Evolutionary conservation across 2,797 vertebrate genomes (phyloP).

Genomic region (Pangasius krempfi): DNA sequence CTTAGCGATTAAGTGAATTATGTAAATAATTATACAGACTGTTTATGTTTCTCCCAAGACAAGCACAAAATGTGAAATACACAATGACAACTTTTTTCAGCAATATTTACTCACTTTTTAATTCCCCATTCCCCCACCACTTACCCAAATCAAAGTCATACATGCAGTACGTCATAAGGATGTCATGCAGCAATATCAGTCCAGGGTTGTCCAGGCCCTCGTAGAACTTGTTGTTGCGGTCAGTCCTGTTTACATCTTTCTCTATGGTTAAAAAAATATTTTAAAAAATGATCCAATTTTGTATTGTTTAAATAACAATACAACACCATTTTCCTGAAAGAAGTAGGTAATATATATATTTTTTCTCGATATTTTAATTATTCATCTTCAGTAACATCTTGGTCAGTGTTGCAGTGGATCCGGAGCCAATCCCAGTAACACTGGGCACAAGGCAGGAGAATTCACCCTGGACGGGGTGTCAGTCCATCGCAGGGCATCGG

Average conservation of each 20-base stretch:
- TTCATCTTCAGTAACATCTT: not conserved
- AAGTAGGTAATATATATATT: no score
- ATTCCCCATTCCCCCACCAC: constrained; percentile 52
- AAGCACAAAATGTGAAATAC: not conserved
- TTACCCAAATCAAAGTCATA: constrained; percentile 96
- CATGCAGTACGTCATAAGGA: constrained; percentile 99
- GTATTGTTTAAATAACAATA: not conserved
- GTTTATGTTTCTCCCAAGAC: not conserved
- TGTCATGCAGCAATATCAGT: constrained; percentile 92
- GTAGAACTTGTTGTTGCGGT: constrained; percentile 93
- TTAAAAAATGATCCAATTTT: not conserved
- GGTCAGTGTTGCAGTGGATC: not conserved
- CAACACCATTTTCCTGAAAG: not conserved
- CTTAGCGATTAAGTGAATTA: not conserved
- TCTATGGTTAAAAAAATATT: constrained; percentile 73
- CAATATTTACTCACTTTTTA: not conserved
- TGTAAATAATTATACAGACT: not conserved
- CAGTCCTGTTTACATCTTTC: constrained; percentile 96
- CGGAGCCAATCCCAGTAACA: not conserved
- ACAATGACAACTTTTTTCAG: not conserved
- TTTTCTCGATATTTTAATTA: not conserved
- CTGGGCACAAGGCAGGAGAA: not conserved
- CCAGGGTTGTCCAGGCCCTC: constrained; percentile 94
- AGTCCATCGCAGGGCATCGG: not conserved
- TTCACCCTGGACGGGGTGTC: not conserved